phyloP scores from a whole-genome alignment of 2,113 vertebrate genomes.

The Perca schrenkii region DNA sequence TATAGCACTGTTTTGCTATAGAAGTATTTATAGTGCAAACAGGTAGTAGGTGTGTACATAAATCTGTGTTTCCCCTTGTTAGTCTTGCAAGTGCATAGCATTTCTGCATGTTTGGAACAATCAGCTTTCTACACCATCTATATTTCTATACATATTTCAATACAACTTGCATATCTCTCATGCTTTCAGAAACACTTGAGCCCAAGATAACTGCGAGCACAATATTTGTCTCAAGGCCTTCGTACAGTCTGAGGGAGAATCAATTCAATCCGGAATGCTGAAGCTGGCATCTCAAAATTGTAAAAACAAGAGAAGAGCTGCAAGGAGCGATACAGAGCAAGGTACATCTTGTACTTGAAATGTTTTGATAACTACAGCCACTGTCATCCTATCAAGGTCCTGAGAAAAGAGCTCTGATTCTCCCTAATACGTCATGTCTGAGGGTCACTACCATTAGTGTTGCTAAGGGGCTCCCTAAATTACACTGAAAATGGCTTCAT shows the following conservation, averaged over 20 bases:
- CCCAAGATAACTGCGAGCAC: neutral
- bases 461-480: slow-evolving; percentile 44
- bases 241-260: slow-evolving; percentile 15
- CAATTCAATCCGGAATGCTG: slow-evolving; percentile 39
- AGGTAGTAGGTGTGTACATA: neutral
- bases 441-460: slow-evolving; percentile 22
- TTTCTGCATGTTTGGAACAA: slow-evolving; percentile 9
- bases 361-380: slow-evolving; percentile 16
- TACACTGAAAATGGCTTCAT: slow-evolving; percentile 57
- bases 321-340: neutral
- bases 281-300: slow-evolving; percentile 31
- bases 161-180: neutral
- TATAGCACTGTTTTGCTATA: neutral
- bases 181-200: slow-evolving; percentile 6
- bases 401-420: slow-evolving; percentile 21
- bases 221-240: slow-evolving; percentile 18
- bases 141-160: neutral
- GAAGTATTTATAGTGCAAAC: neutral
- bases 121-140: neutral
- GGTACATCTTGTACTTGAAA: slow-evolving; percentile 10
- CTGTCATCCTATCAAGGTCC: slow-evolving; percentile 32
- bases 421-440: neutral
- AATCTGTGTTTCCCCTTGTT: slow-evolving; percentile 4
- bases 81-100: neutral
- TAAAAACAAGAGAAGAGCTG: slow-evolving; percentile 16